These are phyloP conservation scores for Telmatherina bonti DNA, from an alignment of 2,797 vertebrate genomes.

Conservation along the genomic window DNA sequence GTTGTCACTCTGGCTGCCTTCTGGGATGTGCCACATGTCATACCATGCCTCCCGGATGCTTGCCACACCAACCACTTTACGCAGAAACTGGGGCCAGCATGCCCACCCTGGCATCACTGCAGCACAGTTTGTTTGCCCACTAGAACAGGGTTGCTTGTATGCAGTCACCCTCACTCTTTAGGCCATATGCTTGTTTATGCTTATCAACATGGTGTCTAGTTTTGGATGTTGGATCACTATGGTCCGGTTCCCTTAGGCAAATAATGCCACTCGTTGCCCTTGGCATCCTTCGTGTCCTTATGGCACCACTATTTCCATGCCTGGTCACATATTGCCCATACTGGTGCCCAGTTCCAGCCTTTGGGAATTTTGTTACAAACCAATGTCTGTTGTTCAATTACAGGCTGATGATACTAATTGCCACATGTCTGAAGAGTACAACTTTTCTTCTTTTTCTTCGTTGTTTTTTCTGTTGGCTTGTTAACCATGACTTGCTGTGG, in stretches of 20 bases:
- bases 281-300: conserved; percentile 49
- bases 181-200: conserved; percentile 36
- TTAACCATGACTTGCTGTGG: conserved; percentile 1
- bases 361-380: conserved; percentile 10
- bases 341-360: conserved; percentile 26
- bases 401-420: background rate
- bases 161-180: conserved; percentile 16
- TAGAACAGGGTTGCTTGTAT: conserved; percentile 40
- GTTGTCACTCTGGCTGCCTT: conserved; percentile 56
- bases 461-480: background rate
- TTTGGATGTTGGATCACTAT: conserved; percentile 18
- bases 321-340: conserved; percentile 36
- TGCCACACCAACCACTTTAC: conserved; percentile 55
- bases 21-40: conserved; percentile 63
- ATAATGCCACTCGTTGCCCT: conserved; percentile 16
- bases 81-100: conserved; percentile 48
- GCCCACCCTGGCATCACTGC: conserved; percentile 48
- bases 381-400: conserved; percentile 18
- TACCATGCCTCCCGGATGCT: conserved; percentile 54
- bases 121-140: conserved; percentile 55
- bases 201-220: conserved; percentile 23
- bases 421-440: background rate
- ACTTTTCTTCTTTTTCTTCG: background rate
- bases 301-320: conserved; percentile 46
- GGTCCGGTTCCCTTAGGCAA: conserved; percentile 31